Evolutionary conservation across 2,113 vertebrate species (phyloP).

Genomic region (Lepisosteus osseus): DNA sequence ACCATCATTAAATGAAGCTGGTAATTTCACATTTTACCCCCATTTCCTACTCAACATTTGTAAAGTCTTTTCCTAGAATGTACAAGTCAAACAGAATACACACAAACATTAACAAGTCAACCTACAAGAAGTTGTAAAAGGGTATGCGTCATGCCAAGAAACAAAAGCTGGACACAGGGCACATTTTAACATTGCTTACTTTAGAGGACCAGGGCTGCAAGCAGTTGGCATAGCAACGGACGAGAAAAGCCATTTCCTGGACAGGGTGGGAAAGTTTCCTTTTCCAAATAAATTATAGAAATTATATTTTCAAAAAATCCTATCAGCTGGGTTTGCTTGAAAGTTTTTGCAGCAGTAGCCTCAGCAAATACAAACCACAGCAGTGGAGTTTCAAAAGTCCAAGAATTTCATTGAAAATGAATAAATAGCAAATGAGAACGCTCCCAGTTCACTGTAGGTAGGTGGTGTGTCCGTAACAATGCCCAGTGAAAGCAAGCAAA

Average conservation of each 20-base stretch:
- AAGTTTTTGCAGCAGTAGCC: constrained; percentile 7
- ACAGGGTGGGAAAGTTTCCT: constrained; percentile 77
- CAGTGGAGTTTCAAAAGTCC: not conserved
- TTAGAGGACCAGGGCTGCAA: constrained; percentile 98
- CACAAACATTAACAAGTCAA: too few relatives aligned
- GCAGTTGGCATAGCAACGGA: constrained; percentile 99
- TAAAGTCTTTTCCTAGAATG: too few relatives aligned
- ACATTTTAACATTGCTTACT: constrained; percentile 82
- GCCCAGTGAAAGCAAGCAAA: too few relatives aligned
- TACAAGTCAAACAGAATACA: too few relatives aligned
- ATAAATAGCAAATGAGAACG: too few relatives aligned
- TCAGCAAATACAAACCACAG: constrained; percentile 13
- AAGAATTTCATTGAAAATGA: not conserved
- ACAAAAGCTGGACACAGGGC: not conserved
- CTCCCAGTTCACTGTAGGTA: too few relatives aligned
- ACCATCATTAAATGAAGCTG: too few relatives aligned
- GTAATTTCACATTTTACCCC: too few relatives aligned
- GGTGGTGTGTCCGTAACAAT: too few relatives aligned
- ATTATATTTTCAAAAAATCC: not conserved
- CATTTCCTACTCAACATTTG: too few relatives aligned
- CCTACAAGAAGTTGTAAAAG: not conserved
- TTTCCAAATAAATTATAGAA: constrained; percentile 46
- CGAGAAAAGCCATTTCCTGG: constrained; percentile 96
- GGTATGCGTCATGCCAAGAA: not conserved
- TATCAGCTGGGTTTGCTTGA: constrained; percentile 1